Conservation (phyloP, 2,113 vertebrate species). For the Fulmarus glacialis region DNA sequence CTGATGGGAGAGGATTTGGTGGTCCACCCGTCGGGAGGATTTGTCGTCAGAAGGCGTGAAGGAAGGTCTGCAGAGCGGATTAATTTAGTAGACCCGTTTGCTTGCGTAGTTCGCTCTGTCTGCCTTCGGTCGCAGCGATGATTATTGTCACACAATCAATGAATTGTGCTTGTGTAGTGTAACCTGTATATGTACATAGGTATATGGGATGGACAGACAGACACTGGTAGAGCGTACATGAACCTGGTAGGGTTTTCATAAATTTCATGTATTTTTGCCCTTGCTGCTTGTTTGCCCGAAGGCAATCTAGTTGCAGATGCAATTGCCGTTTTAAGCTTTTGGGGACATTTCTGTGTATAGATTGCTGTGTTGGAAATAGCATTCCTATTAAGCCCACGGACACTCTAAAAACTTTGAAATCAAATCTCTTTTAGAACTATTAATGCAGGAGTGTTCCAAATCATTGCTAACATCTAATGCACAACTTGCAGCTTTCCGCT, state of each 20-base stretch:
- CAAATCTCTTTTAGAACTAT: conserved; percentile 13
- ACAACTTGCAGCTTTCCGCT: conserved; percentile 42
- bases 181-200: accelerated
- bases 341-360: neutral
- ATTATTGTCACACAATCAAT: neutral
- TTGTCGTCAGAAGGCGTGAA: neutral
- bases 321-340: neutral
- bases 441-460: conserved; percentile 16
- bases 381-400: neutral
- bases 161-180: neutral
- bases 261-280: neutral
- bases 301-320: neutral
- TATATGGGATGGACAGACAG: neutral
- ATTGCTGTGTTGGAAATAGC: neutral
- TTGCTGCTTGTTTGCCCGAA: neutral
- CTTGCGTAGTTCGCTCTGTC: neutral
- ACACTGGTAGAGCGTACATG: accelerated
- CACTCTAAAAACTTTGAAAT: neutral
- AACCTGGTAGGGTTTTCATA: neutral
- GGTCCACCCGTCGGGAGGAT: neutral
- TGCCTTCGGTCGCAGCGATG: accelerated
- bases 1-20: neutral
- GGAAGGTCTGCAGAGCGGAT: neutral
- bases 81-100: neutral
- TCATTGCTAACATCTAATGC: neutral